Evolutionary conservation across 2,888 invertebrate species (phyloP), one percentile per base, ranked within the genome.

Genomic region (Lagria hirta): DNA sequence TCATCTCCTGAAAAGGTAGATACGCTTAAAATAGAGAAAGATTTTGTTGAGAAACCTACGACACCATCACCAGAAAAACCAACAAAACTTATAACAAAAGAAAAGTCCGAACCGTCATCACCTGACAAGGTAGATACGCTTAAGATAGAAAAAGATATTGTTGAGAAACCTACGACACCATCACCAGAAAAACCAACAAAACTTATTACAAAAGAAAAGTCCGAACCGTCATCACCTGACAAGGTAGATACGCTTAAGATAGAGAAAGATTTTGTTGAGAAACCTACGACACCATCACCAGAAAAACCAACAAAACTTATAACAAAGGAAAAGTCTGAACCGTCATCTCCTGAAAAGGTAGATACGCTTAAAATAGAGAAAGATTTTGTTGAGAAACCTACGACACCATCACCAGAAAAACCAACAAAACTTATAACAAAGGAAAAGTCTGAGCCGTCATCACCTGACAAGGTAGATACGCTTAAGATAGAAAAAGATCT

Each of bases 361-460:
- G 26, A n/a, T n/a, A n/a, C n/a, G n/a, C n/a, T n/a, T n/a, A n/a
- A n/a, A n/a, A n/a, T n/a, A n/a, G n/a, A n/a, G n/a, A n/a, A n/a
- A n/a, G n/a, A n/a, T n/a, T n/a, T n/a, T n/a, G n/a, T n/a, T n/a
- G n/a, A n/a, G n/a, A n/a, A 24, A 3, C 20, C 32, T 18, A 14
- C 13, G 16, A 33, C 43, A 20, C 26, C 48, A 6, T 8, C 36
- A 4, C 10, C 30, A 4, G 45, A 22, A 14, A 29, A 46, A 44
- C 20, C 29, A 4, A 33, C 37, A 3, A 14, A 24, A 6, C 20
- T 17, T 6, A 15, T 21, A 2, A n/a, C n/a, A n/a, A n/a, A n/a
- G n/a, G n/a, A n/a, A n/a, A 38, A 10, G 11, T 6, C 23, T 18
- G 20, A 21, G 15, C 20, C 10, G 2, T 13, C 26, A 28, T 18